Conservation (phyloP, 2,888 invertebrate genomes). For the Sinopyrophorus schimmeli region DNA sequence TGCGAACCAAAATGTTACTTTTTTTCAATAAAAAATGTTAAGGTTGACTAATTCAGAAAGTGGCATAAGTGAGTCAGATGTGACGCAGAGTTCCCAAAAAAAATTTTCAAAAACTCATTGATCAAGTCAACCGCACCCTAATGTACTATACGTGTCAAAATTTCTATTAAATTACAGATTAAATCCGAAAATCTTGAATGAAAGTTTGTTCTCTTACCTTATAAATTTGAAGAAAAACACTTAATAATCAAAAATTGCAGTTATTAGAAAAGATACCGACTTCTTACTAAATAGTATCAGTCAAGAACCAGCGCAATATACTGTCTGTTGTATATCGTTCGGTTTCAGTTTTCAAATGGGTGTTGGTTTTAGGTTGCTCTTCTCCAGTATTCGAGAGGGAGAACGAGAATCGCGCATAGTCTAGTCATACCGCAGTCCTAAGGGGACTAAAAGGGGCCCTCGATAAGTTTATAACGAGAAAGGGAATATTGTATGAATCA, state of each 20-base stretch:
- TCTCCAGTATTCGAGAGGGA: slow-evolving; percentile 11
- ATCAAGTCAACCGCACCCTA: slow-evolving; percentile 28
- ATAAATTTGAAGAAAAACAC: slow-evolving; percentile 10
- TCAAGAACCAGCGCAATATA: slow-evolving; percentile 13
- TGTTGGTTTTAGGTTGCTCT: slow-evolving; percentile 21
- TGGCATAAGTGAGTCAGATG: too few species aligned
- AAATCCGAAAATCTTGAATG: not conserved
- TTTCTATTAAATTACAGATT: slow-evolving; percentile 5
- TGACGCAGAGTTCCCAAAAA: too few species aligned
- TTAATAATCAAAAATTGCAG: slow-evolving; percentile 4
- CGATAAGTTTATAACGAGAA: too few species aligned
- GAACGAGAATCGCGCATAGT: slow-evolving; percentile 20
- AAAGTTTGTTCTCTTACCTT: slow-evolving; percentile 15
- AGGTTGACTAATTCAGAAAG: too few species aligned
- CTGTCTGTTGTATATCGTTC: slow-evolving; percentile 10
- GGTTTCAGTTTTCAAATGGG: slow-evolving; percentile 23
- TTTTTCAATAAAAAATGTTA: too few species aligned
- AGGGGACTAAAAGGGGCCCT: slow-evolving; percentile 3
- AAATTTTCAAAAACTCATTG: too few species aligned
- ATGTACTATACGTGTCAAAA: slow-evolving; percentile 20
- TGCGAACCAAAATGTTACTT: too few species aligned
- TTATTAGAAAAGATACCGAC: slow-evolving; percentile 5
- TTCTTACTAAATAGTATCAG: slow-evolving; percentile 8
- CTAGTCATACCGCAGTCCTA: not conserved
- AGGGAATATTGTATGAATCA: slow-evolving; percentile 7